Percentiles rank a stretch among this genome's conserved stretches.
These are phyloP conservation scores for Lepilemur septentrionalis DNA, from an alignment of 2,797 vertebrate genomes.

Conservation along the genomic window DNA sequence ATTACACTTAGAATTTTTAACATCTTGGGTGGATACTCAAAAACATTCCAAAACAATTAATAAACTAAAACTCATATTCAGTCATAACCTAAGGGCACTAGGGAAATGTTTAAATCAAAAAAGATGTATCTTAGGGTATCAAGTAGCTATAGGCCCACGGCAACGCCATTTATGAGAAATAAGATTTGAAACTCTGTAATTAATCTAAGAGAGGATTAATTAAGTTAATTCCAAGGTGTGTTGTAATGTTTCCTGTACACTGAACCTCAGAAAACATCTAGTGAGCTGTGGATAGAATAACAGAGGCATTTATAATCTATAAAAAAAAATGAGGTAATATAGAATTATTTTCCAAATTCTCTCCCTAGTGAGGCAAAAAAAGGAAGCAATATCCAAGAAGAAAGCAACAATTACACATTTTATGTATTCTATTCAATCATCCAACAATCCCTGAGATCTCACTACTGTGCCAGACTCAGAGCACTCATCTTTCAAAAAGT, in stretches of 20 bases:
- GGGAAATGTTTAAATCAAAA: conserved; percentile 31
- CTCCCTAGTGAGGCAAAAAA: not conserved
- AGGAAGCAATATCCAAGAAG: not conserved
- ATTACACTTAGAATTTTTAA: conserved; percentile 40
- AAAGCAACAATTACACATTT: not conserved
- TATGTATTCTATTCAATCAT: not conserved
- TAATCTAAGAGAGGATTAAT: not conserved
- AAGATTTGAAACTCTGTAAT: not conserved
- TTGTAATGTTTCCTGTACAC: not conserved
- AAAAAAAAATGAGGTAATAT: not conserved
- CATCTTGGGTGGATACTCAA: conserved; percentile 34
- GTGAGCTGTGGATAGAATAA: not conserved
- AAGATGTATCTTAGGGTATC: not conserved
- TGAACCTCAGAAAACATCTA: not conserved
- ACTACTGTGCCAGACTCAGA: not conserved
- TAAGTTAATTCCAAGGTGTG: not conserved
- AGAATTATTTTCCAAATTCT: not conserved
- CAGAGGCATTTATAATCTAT: not conserved
- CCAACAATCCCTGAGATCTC: not conserved
- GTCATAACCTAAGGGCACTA: not conserved
- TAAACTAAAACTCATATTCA: conserved; percentile 36
- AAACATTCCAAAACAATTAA: conserved; percentile 61
- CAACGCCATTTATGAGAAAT: not conserved
- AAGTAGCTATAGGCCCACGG: not conserved
- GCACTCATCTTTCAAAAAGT: not conserved